Evolutionary conservation across 2,113 vertebrate species (phyloP).

Genomic region (Salminus brasiliensis): DNA sequence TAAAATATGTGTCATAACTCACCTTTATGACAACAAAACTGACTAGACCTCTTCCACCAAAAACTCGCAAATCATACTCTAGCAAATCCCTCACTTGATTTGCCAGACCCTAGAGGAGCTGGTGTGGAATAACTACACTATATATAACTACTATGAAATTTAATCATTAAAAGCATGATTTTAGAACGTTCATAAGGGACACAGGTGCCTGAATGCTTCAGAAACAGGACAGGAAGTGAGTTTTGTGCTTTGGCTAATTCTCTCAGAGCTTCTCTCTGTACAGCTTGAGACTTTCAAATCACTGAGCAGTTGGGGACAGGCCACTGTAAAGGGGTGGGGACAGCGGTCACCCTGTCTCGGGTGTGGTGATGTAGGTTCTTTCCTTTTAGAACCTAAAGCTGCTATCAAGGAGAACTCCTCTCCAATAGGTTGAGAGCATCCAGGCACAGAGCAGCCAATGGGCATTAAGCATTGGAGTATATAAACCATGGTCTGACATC

Average conservation of each 20-base stretch:
- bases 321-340: conserved; percentile 43
- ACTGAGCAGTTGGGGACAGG: conserved; percentile 34
- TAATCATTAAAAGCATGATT: too few species aligned
- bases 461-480: conserved; percentile 65
- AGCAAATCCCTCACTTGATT: too few species aligned
- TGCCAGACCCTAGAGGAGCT: too few species aligned
- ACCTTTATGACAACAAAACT: too few species aligned
- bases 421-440: conserved; percentile 68
- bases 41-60: too few species aligned
- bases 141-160: too few species aligned
- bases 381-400: conserved; percentile 76
- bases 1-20: too few species aligned
- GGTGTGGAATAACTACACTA: too few species aligned
- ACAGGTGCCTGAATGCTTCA: neutral
- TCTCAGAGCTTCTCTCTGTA: conserved; percentile 14
- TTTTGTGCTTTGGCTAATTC: neutral
- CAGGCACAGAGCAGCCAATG: conserved; percentile 64
- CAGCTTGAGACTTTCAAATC: neutral
- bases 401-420: conserved; percentile 40
- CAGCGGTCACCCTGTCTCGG: conserved; percentile 72
- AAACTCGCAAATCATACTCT: too few species aligned
- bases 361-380: conserved; percentile 68
- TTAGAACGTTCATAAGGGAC: neutral
- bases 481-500: conserved; percentile 69
- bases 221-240: neutral